A percentile compares a stretch with the other conserved stretches of the same genome.
These are phyloP conservation scores for Thalassarche chlororhynchos DNA, from an alignment of 2,113 vertebrate genomes.

Conservation along the genomic window DNA sequence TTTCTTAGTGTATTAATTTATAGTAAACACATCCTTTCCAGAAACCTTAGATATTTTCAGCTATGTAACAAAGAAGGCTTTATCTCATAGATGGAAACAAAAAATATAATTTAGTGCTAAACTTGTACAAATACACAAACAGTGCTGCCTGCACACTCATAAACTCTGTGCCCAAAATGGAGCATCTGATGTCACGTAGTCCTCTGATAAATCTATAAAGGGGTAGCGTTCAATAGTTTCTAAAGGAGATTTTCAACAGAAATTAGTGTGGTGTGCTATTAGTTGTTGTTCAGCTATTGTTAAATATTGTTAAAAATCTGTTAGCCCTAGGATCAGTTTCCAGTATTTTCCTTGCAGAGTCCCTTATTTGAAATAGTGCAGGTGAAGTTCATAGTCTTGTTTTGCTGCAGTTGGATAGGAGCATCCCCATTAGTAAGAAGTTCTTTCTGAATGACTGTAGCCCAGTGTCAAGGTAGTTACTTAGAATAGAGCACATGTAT, in stretches of 20 bases:
- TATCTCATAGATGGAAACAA: constrained; percentile 61
- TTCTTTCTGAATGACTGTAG: neutral
- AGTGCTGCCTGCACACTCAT: neutral
- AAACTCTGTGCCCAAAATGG: constrained; percentile 15
- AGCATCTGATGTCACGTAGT: neutral
- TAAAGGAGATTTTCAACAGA: constrained; percentile 43
- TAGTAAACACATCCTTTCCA: constrained; percentile 51
- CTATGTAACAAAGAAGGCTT: constrained; percentile 13
- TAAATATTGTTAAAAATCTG: neutral
- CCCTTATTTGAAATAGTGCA: neutral
- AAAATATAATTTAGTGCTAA: constrained; percentile 55
- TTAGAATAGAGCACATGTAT: neutral
- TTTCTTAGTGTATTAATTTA: constrained; percentile 73
- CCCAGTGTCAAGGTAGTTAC: neutral
- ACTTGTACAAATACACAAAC: neutral
- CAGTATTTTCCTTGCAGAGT: neutral
- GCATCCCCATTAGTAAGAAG: neutral
- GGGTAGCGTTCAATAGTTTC: neutral
- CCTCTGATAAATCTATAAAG: constrained; percentile 42
- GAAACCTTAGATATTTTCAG: constrained; percentile 55
- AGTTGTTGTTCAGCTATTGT: constrained; percentile 29
- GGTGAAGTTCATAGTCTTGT: neutral
- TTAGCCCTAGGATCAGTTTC: constrained; percentile 13
- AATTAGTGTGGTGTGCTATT: neutral
- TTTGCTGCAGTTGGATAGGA: constrained; percentile 7